phyloP scores from a whole-genome alignment of 2,797 vertebrate species.

The Acridotheres tristis region DNA sequence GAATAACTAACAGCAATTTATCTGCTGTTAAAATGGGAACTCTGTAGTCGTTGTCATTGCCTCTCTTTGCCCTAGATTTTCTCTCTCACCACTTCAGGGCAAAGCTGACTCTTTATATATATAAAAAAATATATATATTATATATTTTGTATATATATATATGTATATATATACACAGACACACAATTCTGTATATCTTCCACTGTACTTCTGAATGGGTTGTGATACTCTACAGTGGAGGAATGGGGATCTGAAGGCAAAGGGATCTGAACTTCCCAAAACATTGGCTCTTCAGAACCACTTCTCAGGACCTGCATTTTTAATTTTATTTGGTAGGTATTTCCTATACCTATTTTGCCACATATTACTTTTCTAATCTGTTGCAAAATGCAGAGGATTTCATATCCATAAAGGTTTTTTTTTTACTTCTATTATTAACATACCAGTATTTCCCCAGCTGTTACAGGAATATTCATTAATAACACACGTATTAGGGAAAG shows the following conservation, averaged over 20 bases:
- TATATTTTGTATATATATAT: too few relatives aligned
- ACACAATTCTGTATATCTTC: accelerated
- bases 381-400: neutral
- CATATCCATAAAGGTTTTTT: neutral
- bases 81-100: neutral
- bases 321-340: neutral
- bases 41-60: neutral
- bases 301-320: neutral
- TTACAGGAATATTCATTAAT: slow-evolving; percentile 10
- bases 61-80: neutral
- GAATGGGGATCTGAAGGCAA: neutral
- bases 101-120: neutral
- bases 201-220: neutral
- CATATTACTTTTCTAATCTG: neutral
- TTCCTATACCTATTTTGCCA: neutral
- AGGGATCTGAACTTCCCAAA: neutral
- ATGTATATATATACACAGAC: accelerated
- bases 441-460: neutral
- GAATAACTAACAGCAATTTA: neutral
- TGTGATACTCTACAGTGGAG: neutral
- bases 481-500: slow-evolving; percentile 1
- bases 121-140: too few relatives aligned
- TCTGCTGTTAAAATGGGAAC: neutral
- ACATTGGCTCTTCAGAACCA: neutral
- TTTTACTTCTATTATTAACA: neutral